phyloP scores from a whole-genome alignment of 2,888 invertebrate genomes.

The Iphiclides podalirius region DNA sequence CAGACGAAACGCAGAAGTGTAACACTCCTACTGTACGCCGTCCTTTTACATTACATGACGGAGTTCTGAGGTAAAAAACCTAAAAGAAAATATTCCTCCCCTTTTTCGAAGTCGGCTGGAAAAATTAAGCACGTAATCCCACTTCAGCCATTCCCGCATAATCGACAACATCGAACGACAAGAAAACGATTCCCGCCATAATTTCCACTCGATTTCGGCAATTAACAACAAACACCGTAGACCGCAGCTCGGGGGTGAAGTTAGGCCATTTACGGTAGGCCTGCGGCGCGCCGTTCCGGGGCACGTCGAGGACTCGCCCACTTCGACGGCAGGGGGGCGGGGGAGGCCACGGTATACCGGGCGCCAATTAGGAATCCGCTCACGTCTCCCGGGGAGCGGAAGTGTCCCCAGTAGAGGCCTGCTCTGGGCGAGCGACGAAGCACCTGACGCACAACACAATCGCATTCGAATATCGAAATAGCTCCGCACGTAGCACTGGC shows the following conservation, averaged over 20 bases:
- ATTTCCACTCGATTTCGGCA: slow-evolving; percentile 52
- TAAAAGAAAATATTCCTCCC: too few relatives aligned
- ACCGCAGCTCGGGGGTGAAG: slow-evolving; percentile 47
- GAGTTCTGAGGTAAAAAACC: too few relatives aligned
- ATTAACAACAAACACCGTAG: slow-evolving; percentile 46
- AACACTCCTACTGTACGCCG: too few relatives aligned
- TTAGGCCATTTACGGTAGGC: slow-evolving; percentile 29
- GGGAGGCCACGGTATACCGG: slow-evolving; percentile 34
- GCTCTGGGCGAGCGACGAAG: slow-evolving; percentile 34
- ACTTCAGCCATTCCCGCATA: too few relatives aligned
- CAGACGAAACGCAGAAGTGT: too few relatives aligned
- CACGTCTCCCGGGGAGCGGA: slow-evolving; percentile 56
- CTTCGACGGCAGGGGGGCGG: slow-evolving; percentile 15
- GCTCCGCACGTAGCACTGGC: background rate
- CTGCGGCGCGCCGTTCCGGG: slow-evolving; percentile 15
- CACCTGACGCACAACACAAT: slow-evolving; percentile 32
- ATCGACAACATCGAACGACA: slow-evolving; percentile 1
- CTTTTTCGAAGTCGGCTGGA: too few relatives aligned
- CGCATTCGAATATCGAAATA: slow-evolving; percentile 21
- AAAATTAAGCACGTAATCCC: too few relatives aligned
- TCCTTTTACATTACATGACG: too few relatives aligned
- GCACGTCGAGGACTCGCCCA: slow-evolving; percentile 21
- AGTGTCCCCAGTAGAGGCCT: slow-evolving; percentile 42
- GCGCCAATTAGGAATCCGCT: slow-evolving; percentile 39
- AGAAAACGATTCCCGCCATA: slow-evolving; percentile 32